These are phyloP conservation scores for Pachyseris speciosa DNA, from an alignment of 64 coral and sea anemone genomes.

Conservation along the genomic window DNA sequence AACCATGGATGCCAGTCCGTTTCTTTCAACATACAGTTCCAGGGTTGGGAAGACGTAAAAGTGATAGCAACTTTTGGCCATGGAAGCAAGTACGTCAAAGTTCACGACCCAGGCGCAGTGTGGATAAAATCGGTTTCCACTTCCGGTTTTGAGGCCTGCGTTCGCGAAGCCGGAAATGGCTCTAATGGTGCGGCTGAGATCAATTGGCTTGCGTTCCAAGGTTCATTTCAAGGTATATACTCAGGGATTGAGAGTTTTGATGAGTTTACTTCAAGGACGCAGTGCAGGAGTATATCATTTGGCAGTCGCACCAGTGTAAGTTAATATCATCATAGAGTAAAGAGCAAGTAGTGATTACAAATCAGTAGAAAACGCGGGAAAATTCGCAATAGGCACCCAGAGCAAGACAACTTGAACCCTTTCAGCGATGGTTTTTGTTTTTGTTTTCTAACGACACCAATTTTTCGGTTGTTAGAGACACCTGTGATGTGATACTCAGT, in stretches of 20 bases:
- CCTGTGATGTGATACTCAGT: too few species aligned
- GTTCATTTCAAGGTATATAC: neutral
- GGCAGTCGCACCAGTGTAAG: neutral
- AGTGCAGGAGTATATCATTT: slow-evolving; percentile 20
- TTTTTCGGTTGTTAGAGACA: too few species aligned
- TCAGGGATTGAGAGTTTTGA: slow-evolving; percentile 22
- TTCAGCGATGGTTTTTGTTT: too few species aligned
- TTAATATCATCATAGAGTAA: neutral
- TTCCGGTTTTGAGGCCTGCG: slow-evolving; percentile 41
- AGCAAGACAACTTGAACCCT: too few species aligned
- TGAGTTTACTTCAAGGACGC: slow-evolving; percentile 22
- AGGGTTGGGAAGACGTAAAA: neutral
- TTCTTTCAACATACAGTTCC: slow-evolving; percentile 1
- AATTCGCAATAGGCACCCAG: too few species aligned
- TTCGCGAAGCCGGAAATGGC: slow-evolving; percentile 52
- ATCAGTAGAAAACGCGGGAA: too few species aligned
- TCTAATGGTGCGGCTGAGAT: slow-evolving; percentile 33
- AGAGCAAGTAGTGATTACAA: neutral
- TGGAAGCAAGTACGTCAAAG: slow-evolving; percentile 7
- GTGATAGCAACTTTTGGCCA: slow-evolving; percentile 40
- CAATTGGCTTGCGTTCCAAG: slow-evolving; percentile 72
- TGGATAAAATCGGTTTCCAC: slow-evolving; percentile 62
- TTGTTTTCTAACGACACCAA: too few species aligned
- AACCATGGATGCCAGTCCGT: slow-evolving; percentile 44
- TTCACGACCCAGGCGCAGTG: slow-evolving; percentile 40